A percentile compares a stretch with the other conserved stretches of the same genome.
phyloP scores from a whole-genome alignment of 2,888 invertebrate species.

The Timema podura region DNA sequence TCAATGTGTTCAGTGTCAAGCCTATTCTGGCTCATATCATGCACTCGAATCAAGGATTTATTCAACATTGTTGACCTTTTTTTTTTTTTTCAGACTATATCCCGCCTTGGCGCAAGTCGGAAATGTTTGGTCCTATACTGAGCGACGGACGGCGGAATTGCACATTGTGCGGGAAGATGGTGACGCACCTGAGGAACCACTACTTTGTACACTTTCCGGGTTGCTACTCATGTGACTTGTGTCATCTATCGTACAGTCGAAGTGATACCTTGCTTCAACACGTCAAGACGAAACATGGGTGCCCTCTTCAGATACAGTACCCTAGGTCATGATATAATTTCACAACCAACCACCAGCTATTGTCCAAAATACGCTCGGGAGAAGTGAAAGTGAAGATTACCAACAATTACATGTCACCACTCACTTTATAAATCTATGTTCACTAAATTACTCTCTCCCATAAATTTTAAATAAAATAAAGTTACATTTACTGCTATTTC shows the following conservation, averaged over 20 bases:
- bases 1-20: no score
- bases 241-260: conserved; percentile 56
- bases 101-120: conserved; percentile 50
- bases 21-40: no score
- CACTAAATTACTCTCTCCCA: no score
- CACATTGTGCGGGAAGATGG: conserved; percentile 57
- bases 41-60: no score
- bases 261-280: conserved; percentile 56
- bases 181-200: conserved; percentile 58
- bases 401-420: no score
- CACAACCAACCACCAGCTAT: no score
- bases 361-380: no score
- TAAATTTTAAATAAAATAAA: no score
- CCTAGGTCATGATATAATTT: no score
- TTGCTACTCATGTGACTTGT: conserved; percentile 54
- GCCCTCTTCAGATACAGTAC: background rate
- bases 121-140: conserved; percentile 56
- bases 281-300: conserved; percentile 54
- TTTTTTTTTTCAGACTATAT: conserved; percentile 17
- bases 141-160: conserved; percentile 56
- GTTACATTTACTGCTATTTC: no score
- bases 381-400: no score
- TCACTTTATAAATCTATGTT: no score
- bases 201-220: conserved; percentile 59
- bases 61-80: background rate